phyloP scores from a whole-genome alignment of 1,140 invertebrate species.

The Stegodyphus mimosarum region DNA sequence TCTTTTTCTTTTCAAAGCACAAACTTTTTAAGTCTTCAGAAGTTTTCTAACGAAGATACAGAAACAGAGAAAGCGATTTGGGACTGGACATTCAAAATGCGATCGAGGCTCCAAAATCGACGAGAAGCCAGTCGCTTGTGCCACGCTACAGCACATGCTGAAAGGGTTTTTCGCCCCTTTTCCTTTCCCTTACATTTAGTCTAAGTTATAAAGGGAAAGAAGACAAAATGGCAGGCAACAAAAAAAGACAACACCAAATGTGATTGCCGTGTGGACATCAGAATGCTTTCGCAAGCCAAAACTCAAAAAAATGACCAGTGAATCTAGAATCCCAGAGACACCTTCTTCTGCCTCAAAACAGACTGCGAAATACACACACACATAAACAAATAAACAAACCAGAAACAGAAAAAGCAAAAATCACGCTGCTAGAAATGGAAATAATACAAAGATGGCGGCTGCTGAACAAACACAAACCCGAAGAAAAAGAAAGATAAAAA shows the following conservation, averaged over 20 bases:
- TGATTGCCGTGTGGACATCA: constrained; percentile 44
- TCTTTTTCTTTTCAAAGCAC: neutral
- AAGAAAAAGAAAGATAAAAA: constrained; percentile 28
- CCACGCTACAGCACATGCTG: neutral
- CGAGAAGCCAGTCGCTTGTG: too few species aligned
- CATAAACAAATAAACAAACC: constrained; percentile 35
- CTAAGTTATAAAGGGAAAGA: constrained; percentile 15
- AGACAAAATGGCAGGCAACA: constrained; percentile 13
- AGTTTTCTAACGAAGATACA: too few species aligned
- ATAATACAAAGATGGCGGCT: constrained; percentile 48
- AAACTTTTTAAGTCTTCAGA: too few species aligned
- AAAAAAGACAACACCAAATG: constrained; percentile 18
- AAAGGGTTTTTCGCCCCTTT: neutral
- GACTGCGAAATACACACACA: constrained; percentile 26
- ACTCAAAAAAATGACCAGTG: constrained; percentile 57
- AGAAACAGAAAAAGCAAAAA: constrained; percentile 1
- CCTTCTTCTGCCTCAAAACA: neutral
- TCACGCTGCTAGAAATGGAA: constrained; percentile 7
- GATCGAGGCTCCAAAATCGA: constrained; percentile 9
- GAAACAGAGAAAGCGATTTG: constrained; percentile 8
- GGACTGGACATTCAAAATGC: constrained; percentile 54
- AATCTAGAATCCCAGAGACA: neutral
- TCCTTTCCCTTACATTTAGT: constrained; percentile 16
- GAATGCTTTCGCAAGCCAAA: constrained; percentile 48
- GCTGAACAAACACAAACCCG: neutral